Base-by-base conservation (phyloP, 1,140 invertebrate species). In the Drosophila gunungcola region DNA sequence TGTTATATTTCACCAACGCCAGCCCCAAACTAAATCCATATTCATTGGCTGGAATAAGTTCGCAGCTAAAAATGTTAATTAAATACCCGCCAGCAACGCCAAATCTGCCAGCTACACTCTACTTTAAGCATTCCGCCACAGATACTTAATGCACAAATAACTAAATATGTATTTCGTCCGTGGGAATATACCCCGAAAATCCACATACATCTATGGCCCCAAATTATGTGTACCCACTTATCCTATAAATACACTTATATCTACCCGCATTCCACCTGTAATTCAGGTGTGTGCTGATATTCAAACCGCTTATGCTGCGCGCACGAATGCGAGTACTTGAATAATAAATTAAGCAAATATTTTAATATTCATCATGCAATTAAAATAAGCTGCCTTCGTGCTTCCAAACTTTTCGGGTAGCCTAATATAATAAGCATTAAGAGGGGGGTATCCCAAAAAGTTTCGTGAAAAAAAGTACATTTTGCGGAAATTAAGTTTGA, bases 331-430 rank as follows among this genome's bases (percentile, higher is more conserved):
- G 73, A 75, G 48, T 76, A 73, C 73, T 80, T 88, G 80, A 90
- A 90, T 90, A 90, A 90, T 88, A 91, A 91, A 91, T 91, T 91
- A 67, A 48, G 80, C 89, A 91, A 91, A 91, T 91, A 91, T 91
- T 91, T 91, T 91, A 91, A 91, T 91, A 91, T 91, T 91, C 88
- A 91, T 91, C 88, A 91, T 89, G 88, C 88, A 91, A 91, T 91
- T 91, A 91, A 91, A 85, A 91, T 89, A 84, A 91, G 84, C 84
- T 84, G 67, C 74, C 76, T 64, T 61, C 79, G 65, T 61, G 38
- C 61, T 52, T 46, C 16, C 43, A 49, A 72, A 82, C 69, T 82
- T 88, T 88, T 76, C 29, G 83, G 61, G 78, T 57, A 69, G 80
- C 75, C 76, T 88, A 89, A 88, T 88, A 88, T 88, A 83, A 88